Conservation (phyloP, 2,113 vertebrate genomes). For the Sterna hirundo region DNA sequence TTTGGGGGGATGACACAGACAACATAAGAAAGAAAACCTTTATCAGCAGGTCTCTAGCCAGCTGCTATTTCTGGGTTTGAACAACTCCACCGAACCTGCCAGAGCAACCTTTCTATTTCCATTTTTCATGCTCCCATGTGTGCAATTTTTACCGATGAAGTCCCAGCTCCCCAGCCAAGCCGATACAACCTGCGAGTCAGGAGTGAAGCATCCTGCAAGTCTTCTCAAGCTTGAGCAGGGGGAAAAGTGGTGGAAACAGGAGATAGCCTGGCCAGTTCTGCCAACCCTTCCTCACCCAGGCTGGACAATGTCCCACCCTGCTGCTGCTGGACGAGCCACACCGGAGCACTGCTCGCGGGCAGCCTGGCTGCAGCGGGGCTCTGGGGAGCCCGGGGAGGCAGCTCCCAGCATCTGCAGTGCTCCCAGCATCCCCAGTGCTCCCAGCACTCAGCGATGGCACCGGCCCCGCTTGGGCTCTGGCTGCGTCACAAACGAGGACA, state of each 20-base stretch:
- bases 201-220: neutral
- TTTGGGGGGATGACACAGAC: neutral
- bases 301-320: too few relatives aligned
- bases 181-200: neutral
- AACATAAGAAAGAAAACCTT: neutral
- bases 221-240: neutral
- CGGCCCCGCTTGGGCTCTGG: accelerated
- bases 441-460: neutral
- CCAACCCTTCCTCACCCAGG: too few relatives aligned
- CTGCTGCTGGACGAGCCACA: too few relatives aligned
- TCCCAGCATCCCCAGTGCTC: neutral
- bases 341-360: too few relatives aligned
- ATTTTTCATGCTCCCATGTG: neutral
- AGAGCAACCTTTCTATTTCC: neutral
- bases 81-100: neutral
- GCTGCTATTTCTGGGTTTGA: neutral
- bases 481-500: neutral
- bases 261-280: neutral
- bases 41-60: neutral
- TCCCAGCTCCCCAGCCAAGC: neutral
- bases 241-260: neutral
- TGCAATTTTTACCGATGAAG: neutral
- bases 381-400: too few relatives aligned
- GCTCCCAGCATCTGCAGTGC: neutral
- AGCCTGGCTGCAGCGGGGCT: too few relatives aligned